Evolutionary conservation across 1,140 invertebrate genomes (phyloP).

Genomic region (Eupeodes corollae): DNA sequence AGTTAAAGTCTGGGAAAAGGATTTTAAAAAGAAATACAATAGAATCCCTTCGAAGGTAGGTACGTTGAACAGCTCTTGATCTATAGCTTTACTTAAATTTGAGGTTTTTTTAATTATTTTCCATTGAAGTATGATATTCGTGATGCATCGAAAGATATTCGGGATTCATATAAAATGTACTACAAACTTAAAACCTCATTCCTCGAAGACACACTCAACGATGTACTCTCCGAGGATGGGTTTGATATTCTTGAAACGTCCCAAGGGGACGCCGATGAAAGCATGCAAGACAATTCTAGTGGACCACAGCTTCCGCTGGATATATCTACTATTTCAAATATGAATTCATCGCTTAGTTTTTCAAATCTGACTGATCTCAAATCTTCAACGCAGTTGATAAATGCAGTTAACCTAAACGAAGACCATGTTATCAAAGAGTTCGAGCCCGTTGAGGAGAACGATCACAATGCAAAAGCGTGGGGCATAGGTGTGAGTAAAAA

Average conservation of each 20-base stretch:
- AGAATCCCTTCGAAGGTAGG: constrained; percentile 60
- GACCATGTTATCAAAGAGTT: constrained; percentile 24
- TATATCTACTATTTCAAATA: constrained; percentile 17
- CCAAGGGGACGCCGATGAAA: constrained; percentile 15
- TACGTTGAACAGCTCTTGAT: constrained; percentile 1
- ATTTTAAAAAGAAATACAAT: constrained; percentile 55
- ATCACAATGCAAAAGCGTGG: constrained; percentile 43
- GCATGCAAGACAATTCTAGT: constrained; percentile 7
- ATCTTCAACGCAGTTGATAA: constrained; percentile 12
- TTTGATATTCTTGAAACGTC: constrained; percentile 36
- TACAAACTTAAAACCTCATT: constrained; percentile 63
- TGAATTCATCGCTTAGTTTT: constrained; percentile 3
- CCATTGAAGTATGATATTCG: constrained; percentile 57
- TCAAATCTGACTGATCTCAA: constrained; percentile 13
- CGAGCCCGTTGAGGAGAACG: constrained; percentile 17
- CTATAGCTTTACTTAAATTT: neutral
- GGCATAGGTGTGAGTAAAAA: constrained; percentile 45
- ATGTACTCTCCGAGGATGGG: constrained; percentile 37
- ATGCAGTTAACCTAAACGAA: constrained; percentile 20
- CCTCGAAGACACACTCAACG: constrained; percentile 55
- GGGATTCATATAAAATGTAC: constrained; percentile 68
- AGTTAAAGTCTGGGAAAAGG: constrained; percentile 68
- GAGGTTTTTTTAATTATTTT: neutral
- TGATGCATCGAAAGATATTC: constrained; percentile 54
- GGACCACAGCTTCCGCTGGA: constrained; percentile 22